These are phyloP conservation scores for Brachylomia viminalis DNA, from an alignment of 2,888 invertebrate genomes.

Conservation along the genomic window DNA sequence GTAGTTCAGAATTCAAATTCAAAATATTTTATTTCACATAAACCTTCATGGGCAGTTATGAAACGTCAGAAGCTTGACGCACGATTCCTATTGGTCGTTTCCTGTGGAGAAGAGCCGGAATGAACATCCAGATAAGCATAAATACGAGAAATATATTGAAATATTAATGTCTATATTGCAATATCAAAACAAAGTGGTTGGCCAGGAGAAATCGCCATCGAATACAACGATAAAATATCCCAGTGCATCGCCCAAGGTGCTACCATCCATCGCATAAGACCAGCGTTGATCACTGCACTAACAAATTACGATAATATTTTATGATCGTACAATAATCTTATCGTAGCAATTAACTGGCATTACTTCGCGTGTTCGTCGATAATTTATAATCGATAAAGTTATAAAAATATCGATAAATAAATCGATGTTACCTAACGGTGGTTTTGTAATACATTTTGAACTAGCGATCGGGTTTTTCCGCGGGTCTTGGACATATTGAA, in stretches of 20 bases:
- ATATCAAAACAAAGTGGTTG: constrained; percentile 33
- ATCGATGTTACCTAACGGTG: constrained; percentile 60
- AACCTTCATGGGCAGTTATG: not conserved
- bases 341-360: constrained; percentile 75
- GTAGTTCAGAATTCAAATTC: not conserved
- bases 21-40: not conserved
- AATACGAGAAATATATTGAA: constrained; percentile 8
- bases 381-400: constrained; percentile 62
- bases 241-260: constrained; percentile 42
- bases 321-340: constrained; percentile 73
- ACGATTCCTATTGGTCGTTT: not conserved
- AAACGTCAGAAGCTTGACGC: not conserved
- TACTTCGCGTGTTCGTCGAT: constrained; percentile 59
- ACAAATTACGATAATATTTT: constrained; percentile 69
- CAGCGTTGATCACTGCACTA: constrained; percentile 52
- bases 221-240: constrained; percentile 38
- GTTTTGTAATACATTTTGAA: constrained; percentile 8
- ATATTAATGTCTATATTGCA: constrained; percentile 16
- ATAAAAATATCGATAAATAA: constrained; percentile 65
- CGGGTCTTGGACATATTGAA: constrained; percentile 7
- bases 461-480: constrained; percentile 19
- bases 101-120: not conserved
- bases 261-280: constrained; percentile 46
- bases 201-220: constrained; percentile 34
- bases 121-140: not conserved